Evolutionary conservation across 2,113 vertebrate genomes (phyloP).

Genomic region (Cairina moschata): DNA sequence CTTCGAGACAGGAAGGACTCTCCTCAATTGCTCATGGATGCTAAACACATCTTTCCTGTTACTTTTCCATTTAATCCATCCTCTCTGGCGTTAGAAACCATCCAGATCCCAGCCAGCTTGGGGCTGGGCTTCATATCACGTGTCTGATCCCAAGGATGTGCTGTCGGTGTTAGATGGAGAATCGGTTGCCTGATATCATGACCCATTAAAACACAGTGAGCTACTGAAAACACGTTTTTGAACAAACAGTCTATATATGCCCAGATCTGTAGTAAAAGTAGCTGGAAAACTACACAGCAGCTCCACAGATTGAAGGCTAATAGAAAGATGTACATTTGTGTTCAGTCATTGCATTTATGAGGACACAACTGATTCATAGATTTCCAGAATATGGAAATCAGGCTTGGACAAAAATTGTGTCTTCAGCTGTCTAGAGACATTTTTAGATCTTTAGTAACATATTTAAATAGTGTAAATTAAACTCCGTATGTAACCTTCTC

Average conservation of each 20-base stretch:
- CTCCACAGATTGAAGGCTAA: constrained; percentile 5
- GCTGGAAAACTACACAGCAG: constrained; percentile 41
- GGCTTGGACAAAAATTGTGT: constrained; percentile 46
- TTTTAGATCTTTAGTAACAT: constrained; percentile 67
- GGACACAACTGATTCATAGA: not conserved
- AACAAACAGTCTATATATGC: constrained; percentile 31
- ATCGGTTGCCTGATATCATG: constrained; percentile 42
- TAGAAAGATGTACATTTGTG: constrained; percentile 16
- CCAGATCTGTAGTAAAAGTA: constrained; percentile 29
- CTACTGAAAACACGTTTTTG: constrained; percentile 57
- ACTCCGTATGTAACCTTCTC: constrained; percentile 34
- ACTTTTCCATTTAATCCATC: constrained; percentile 98
- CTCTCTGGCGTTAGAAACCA: constrained; percentile 93
- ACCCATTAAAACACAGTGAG: constrained; percentile 34
- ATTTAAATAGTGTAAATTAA: constrained; percentile 67
- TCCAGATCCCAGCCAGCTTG: constrained; percentile 95
- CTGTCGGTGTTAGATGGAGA: not conserved
- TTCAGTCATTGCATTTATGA: not conserved
- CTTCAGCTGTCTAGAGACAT: constrained; percentile 52
- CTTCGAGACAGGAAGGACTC: constrained; percentile 94
- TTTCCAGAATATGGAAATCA: not conserved
- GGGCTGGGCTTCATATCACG: constrained; percentile 93
- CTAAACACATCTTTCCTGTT: constrained; percentile 96
- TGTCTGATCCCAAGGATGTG: constrained; percentile 78
- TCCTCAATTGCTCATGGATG: constrained; percentile 97